A percentile compares a stretch with the other conserved stretches of the same genome.
These are phyloP conservation scores for Epinotia brunnichana DNA, from an alignment of 2,888 invertebrate genomes.

Conservation along the genomic window DNA sequence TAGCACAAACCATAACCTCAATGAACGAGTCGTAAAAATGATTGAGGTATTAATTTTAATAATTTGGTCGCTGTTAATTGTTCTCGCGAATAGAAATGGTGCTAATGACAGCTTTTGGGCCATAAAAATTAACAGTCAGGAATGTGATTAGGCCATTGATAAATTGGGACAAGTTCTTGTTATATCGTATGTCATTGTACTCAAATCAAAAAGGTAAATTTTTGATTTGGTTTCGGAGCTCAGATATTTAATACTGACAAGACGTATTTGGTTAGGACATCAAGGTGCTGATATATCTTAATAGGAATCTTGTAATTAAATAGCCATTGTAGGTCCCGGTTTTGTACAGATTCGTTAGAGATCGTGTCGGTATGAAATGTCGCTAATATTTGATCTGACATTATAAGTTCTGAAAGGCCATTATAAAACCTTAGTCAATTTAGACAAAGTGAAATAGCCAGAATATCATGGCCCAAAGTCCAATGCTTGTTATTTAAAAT, in stretches of 20 bases:
- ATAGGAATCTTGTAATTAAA: no score
- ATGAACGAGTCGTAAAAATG: slow-evolving; percentile 39
- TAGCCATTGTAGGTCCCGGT: no score
- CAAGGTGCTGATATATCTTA: not conserved
- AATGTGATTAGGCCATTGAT: slow-evolving; percentile 24
- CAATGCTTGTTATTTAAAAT: no score
- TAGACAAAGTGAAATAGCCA: no score
- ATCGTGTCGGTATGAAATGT: no score
- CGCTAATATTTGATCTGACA: no score
- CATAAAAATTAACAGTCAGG: slow-evolving; percentile 37
- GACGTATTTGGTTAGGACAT: not conserved
- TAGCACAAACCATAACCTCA: slow-evolving; percentile 33
- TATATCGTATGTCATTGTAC: slow-evolving; percentile 14
- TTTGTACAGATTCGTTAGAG: no score
- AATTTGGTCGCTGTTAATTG: slow-evolving; percentile 41
- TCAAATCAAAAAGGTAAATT: not conserved
- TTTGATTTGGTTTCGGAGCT: not conserved
- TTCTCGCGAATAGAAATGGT: slow-evolving; percentile 33
- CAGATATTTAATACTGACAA: no score
- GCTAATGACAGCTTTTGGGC: slow-evolving; percentile 37
- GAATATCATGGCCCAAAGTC: no score
- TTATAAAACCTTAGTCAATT: no score
- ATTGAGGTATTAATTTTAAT: slow-evolving; percentile 41
- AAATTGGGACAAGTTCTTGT: slow-evolving; percentile 34
- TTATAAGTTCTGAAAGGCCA: no score